Evolutionary conservation across 2,797 vertebrate genomes (phyloP).

Genomic region (Poecilia wingei): DNA sequence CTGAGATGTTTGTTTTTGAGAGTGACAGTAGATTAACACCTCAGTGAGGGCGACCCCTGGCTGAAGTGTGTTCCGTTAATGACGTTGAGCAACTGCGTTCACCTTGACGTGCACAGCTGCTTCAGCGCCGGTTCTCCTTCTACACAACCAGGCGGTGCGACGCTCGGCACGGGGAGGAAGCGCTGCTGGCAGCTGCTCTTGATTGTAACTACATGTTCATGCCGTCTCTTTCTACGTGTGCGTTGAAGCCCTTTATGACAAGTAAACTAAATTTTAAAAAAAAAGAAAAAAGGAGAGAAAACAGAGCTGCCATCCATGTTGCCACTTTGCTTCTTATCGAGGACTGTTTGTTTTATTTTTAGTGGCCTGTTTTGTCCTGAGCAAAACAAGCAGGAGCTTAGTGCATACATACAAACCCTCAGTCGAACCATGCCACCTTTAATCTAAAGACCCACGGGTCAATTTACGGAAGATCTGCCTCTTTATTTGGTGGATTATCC

Average conservation of each 20-base stretch:
- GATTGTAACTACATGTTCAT: constrained; percentile 71
- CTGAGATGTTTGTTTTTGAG: constrained; percentile 40
- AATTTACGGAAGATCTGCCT: constrained; percentile 41
- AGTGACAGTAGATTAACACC: constrained; percentile 45
- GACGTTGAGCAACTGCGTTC: constrained; percentile 60
- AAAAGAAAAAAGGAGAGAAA: constrained; percentile 24
- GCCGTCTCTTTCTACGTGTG: constrained; percentile 65
- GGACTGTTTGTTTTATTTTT: constrained; percentile 55
- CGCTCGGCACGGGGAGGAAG: constrained; percentile 71
- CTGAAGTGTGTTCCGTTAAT: constrained; percentile 65
- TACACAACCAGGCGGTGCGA: constrained; percentile 52
- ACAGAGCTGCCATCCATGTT: constrained; percentile 72
- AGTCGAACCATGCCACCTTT: constrained; percentile 41
- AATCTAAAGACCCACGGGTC: constrained; percentile 41
- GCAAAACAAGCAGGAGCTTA: constrained; percentile 77
- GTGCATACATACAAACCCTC: constrained; percentile 73
- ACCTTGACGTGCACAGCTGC: constrained; percentile 66
- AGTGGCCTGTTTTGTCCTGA: constrained; percentile 77
- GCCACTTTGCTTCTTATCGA: constrained; percentile 48
- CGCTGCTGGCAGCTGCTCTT: constrained; percentile 68
- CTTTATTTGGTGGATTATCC: constrained; percentile 25
- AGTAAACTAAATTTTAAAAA: not conserved
- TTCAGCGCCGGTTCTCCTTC: constrained; percentile 60
- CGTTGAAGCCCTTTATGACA: constrained; percentile 79
- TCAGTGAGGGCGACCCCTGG: constrained; percentile 51